phyloP scores from a whole-genome alignment of 37 sponge, comb jelly and placozoan species.

The Haliclona indistincta region DNA sequence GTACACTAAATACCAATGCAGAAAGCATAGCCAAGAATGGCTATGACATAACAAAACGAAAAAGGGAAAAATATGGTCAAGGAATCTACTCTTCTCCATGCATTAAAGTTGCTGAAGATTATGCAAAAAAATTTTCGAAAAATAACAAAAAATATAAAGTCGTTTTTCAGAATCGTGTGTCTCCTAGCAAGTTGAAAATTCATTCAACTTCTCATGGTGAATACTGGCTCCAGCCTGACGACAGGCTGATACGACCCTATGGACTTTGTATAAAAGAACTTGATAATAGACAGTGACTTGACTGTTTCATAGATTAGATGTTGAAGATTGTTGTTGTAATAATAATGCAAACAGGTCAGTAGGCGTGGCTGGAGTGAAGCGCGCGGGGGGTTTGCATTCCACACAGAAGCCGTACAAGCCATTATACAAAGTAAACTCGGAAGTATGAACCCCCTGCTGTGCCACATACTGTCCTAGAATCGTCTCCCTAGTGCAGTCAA shows the following conservation, averaged over 20 bases:
- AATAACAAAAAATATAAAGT: slow-evolving; percentile 11
- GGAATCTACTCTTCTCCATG: slow-evolving; percentile 43
- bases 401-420: too few species aligned
- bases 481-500: too few species aligned
- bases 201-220: slow-evolving; percentile 11
- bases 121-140: slow-evolving; percentile 6
- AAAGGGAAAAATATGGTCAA: slow-evolving; percentile 11
- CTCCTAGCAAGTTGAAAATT: slow-evolving; percentile 14
- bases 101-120: slow-evolving; percentile 24
- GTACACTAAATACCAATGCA: slow-evolving; percentile 1
- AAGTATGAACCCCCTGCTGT: too few species aligned
- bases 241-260: slow-evolving; percentile 7
- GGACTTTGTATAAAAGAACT: slow-evolving; percentile 6
- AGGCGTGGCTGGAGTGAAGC: too few species aligned
- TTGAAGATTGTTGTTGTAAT: too few species aligned
- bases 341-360: too few species aligned
- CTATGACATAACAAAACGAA: slow-evolving; percentile 27
- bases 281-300: too few species aligned
- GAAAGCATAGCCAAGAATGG: slow-evolving; percentile 28
- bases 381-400: too few species aligned
- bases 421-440: too few species aligned
- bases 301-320: too few species aligned
- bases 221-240: slow-evolving; percentile 18
- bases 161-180: slow-evolving; percentile 44
- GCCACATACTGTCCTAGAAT: too few species aligned